phyloP scores from a whole-genome alignment of 2,113 vertebrate species.

The Dasypus novemcinctus region DNA sequence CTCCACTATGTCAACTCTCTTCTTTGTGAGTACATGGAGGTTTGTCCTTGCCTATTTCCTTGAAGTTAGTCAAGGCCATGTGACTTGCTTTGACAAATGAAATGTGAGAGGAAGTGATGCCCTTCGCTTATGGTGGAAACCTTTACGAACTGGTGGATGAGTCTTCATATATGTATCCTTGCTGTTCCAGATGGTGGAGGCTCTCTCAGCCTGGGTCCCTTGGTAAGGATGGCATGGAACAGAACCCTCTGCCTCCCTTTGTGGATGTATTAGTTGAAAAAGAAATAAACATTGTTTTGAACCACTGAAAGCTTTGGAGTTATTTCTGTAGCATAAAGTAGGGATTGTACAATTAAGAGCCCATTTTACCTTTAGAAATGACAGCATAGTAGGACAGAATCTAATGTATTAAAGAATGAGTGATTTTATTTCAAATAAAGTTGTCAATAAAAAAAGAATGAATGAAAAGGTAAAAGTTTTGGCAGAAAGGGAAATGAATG shows the following conservation, averaged over 20 bases:
- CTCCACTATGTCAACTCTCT: not conserved
- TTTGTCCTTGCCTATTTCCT: not conserved
- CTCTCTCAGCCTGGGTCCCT: not conserved
- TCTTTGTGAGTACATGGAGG: not conserved
- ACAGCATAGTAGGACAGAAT: not conserved
- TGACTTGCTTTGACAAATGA: not conserved
- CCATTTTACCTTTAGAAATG: not conserved
- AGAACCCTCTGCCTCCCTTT: not conserved
- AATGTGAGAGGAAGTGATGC: not conserved
- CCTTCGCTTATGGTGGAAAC: not conserved
- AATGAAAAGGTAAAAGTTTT: not conserved
- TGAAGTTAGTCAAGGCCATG: not conserved
- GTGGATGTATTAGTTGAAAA: not conserved
- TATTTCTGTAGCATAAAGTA: not conserved
- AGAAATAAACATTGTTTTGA: not conserved
- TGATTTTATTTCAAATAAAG: not conserved
- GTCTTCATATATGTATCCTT: not conserved
- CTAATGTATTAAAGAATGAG: not conserved
- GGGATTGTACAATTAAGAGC: not conserved
- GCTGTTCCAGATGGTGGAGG: not conserved
- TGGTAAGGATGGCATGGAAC: not conserved
- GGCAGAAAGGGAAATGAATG: not conserved
- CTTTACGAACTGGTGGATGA: not conserved
- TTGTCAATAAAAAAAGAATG: not conserved
- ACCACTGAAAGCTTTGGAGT: not conserved